Evolutionary conservation across 1,140 invertebrate species (phyloP).

Genomic region (Tetramorium alpestre): DNA sequence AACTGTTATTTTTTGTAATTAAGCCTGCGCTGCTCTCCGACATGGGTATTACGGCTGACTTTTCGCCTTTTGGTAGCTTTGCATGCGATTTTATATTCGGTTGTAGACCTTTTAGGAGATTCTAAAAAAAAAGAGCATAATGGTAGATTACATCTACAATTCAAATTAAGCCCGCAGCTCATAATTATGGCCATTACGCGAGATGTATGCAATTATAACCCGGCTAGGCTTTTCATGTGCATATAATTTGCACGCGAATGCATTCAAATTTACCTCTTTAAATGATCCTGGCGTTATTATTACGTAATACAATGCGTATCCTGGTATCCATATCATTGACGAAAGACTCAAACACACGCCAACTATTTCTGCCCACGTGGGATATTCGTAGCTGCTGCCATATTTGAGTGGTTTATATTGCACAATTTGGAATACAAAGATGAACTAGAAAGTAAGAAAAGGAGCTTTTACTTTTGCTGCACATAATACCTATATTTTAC

Average conservation of each 20-base stretch:
- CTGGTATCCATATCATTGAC: slow-evolving; percentile 91
- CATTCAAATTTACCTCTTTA: slow-evolving; percentile 83
- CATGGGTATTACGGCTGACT: slow-evolving; percentile 83
- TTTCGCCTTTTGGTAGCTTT: slow-evolving; percentile 84
- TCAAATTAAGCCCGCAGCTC: not conserved
- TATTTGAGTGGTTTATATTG: slow-evolving; percentile 89
- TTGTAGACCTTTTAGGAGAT: slow-evolving; percentile 83
- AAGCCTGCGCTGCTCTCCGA: slow-evolving; percentile 85
- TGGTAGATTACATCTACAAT: not conserved
- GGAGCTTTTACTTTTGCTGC: not conserved
- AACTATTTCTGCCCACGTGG: slow-evolving; percentile 91
- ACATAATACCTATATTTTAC: not conserved
- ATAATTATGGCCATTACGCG: not conserved
- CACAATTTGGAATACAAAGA: slow-evolving; percentile 90
- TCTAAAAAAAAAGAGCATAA: slow-evolving; percentile 80
- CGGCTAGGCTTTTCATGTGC: not conserved
- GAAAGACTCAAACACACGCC: slow-evolving; percentile 91
- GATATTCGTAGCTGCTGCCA: slow-evolving; percentile 89
- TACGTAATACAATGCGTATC: slow-evolving; percentile 88
- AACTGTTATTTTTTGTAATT: slow-evolving; percentile 83
- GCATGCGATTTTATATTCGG: slow-evolving; percentile 85
- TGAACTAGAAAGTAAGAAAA: slow-evolving; percentile 85
- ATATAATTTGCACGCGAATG: slow-evolving; percentile 34
- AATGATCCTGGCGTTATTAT: slow-evolving; percentile 84
- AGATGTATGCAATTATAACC: not conserved